Evolutionary conservation across 2,113 vertebrate genomes (phyloP).

Genomic region (Mastomys natalensis): DNA sequence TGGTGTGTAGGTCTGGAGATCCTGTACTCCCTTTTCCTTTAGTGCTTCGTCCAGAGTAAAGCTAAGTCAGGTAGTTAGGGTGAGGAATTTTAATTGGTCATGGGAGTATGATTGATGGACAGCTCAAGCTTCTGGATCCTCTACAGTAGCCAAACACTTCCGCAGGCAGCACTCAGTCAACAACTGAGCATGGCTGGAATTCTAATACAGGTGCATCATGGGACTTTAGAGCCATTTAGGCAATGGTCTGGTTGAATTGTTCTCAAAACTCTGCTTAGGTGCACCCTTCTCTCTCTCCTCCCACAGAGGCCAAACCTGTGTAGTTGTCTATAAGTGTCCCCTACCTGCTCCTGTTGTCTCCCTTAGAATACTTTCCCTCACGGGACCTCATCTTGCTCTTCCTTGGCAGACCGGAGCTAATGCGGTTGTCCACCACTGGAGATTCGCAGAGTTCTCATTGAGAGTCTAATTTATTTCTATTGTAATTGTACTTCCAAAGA

Average conservation of each 20-base stretch:
- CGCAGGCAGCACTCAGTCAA: neutral
- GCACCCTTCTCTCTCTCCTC: neutral
- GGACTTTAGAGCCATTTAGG: neutral
- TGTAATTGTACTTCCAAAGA: neutral
- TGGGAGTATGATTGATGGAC: neutral
- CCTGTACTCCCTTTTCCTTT: neutral
- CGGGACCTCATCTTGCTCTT: neutral
- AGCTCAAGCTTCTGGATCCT: rapidly evolving
- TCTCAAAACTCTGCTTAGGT: neutral
- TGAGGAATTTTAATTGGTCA: neutral
- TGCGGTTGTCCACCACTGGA: neutral
- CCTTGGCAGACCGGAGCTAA: neutral
- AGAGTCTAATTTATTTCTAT: neutral
- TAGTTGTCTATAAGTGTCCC: rapidly evolving
- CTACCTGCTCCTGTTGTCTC: too few relatives aligned
- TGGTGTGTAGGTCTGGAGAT: neutral
- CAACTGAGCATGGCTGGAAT: neutral
- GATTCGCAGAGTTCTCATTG: neutral
- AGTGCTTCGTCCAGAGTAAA: neutral
- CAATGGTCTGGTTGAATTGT: neutral
- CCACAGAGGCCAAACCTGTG: neutral
- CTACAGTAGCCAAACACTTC: rapidly evolving
- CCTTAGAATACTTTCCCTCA: too few relatives aligned
- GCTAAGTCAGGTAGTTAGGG: neutral
- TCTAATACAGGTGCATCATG: neutral